Percentiles rank a stretch among this genome's conserved stretches.
These are phyloP conservation scores for Lamellibrachia luymesi DNA, from an alignment of 1,140 invertebrate genomes.

Conservation along the genomic window DNA sequence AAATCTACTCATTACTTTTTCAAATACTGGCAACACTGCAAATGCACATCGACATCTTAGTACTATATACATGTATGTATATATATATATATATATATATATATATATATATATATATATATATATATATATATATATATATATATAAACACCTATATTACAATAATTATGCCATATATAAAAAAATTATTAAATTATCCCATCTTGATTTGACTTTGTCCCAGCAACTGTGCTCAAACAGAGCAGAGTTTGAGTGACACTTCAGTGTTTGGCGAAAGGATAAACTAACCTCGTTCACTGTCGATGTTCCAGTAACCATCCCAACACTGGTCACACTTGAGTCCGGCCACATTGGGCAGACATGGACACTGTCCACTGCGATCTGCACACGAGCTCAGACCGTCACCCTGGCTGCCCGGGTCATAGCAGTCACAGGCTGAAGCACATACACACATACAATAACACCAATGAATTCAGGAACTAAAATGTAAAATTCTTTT, in stretches of 20 bases:
- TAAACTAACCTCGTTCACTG: slow-evolving; percentile 43
- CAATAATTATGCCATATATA: too few species aligned
- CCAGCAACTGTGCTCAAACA: neutral
- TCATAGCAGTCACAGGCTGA: slow-evolving; percentile 77
- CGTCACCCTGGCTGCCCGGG: slow-evolving; percentile 66
- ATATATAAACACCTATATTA: too few species aligned
- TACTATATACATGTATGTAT: too few species aligned
- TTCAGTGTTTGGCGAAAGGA: neutral
- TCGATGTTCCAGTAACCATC: slow-evolving; percentile 59
- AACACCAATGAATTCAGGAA: too few species aligned
- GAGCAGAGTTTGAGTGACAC: neutral
- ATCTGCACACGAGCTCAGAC: slow-evolving; percentile 55
- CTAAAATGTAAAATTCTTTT: too few species aligned
- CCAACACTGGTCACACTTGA: slow-evolving; percentile 85
- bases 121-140: too few species aligned
- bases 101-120: too few species aligned
- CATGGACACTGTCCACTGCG: slow-evolving; percentile 77
- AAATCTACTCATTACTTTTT: neutral
- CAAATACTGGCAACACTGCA: too few species aligned
- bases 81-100: too few species aligned
- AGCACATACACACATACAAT: neutral
- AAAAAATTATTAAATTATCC: too few species aligned
- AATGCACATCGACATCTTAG: too few species aligned
- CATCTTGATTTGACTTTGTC: too few species aligned
- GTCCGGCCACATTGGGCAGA: slow-evolving; percentile 81